These are phyloP conservation scores for Etheostoma perlongum DNA, from an alignment of 2,797 vertebrate species.

Conservation along the genomic window DNA sequence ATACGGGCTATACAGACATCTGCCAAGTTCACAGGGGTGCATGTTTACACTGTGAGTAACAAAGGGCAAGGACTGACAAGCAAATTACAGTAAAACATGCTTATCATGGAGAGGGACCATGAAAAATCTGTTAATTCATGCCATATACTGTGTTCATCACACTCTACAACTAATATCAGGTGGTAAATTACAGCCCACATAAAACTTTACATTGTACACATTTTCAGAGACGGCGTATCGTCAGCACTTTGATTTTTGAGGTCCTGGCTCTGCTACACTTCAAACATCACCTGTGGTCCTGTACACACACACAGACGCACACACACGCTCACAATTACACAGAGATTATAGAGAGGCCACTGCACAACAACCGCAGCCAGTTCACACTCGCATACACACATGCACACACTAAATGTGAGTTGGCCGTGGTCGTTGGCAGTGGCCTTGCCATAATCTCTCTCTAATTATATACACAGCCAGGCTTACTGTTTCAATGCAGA, in stretches of 20 bases:
- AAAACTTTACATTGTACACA: constrained; percentile 14
- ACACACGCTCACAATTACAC: constrained; percentile 56
- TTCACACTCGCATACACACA: constrained; percentile 53
- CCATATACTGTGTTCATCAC: neutral
- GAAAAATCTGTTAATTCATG: constrained; percentile 1
- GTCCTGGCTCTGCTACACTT: constrained; percentile 55
- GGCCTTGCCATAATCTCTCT: constrained; percentile 79
- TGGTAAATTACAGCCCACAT: constrained; percentile 14
- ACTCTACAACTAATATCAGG: neutral
- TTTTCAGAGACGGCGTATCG: constrained; percentile 14
- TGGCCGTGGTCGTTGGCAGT: constrained; percentile 74
- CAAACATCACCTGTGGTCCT: constrained; percentile 78
- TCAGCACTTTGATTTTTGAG: constrained; percentile 39
- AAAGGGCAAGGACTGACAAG: constrained; percentile 65
- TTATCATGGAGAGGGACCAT: constrained; percentile 10
- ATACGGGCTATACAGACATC: constrained; percentile 66
- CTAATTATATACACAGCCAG: constrained; percentile 85
- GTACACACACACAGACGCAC: constrained; percentile 52
- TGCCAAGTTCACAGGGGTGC: constrained; percentile 76
- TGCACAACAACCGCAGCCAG: constrained; percentile 55
- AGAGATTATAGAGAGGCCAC: constrained; percentile 74
- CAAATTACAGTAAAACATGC: constrained; percentile 41
- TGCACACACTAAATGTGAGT: constrained; percentile 71
- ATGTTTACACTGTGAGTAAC: constrained; percentile 70
- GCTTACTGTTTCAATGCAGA: constrained; percentile 80